Evolutionary conservation across 2,113 vertebrate genomes (phyloP).

Genomic region (Sigmodon hispidus): DNA sequence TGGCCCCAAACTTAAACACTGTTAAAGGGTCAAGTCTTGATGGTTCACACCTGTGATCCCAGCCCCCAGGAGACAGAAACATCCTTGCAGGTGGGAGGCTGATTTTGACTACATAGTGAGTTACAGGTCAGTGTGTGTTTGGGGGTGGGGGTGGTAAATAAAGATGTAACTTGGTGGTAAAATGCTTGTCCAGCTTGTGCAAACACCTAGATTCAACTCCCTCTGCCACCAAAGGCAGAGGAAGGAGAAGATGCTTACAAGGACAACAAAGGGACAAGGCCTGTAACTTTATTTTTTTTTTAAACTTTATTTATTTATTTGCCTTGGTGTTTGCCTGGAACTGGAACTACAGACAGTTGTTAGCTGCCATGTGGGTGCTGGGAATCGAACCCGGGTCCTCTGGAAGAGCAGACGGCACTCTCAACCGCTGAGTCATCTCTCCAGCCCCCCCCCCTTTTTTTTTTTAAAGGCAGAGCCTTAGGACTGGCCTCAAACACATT

Average conservation of each 20-base stretch:
- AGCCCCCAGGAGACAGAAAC: neutral
- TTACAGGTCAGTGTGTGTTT: neutral
- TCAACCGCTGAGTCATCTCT: too few species aligned
- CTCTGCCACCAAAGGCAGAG: neutral
- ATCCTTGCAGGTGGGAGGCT: neutral
- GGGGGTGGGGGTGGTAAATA: neutral
- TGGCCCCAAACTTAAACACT: neutral
- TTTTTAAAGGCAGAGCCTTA: neutral
- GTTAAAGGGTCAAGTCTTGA: neutral
- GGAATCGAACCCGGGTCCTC: too few species aligned
- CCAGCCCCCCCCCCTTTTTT: accelerated
- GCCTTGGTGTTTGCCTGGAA: too few species aligned
- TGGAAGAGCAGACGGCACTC: too few species aligned
- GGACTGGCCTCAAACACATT: neutral
- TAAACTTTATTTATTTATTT: too few species aligned
- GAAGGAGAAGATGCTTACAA: neutral
- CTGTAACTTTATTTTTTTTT: neutral
- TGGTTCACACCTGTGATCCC: neutral
- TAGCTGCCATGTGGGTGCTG: too few species aligned
- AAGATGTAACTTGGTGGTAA: neutral
- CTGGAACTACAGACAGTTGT: too few species aligned
- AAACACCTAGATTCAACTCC: neutral
- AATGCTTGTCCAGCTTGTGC: neutral
- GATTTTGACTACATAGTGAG: neutral
- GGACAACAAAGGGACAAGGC: neutral